Conservation (phyloP, 2,797 vertebrate species). For the Myotis vivesi region DNA sequence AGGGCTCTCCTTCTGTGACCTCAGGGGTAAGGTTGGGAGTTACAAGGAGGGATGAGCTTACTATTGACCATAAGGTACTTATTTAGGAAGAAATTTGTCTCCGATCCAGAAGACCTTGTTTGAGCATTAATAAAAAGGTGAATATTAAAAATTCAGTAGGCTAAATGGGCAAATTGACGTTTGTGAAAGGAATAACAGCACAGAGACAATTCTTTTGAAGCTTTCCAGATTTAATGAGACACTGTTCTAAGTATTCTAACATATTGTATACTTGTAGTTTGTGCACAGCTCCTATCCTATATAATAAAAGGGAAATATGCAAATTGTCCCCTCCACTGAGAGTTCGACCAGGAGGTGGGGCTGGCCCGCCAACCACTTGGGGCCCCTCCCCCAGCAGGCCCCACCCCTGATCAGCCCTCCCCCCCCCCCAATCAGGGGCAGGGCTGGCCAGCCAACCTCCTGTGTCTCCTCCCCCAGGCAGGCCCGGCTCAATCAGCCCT, state of each 20-base stretch:
- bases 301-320: no score
- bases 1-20: not conserved
- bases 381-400: no score
- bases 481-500: no score
- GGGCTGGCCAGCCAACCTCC: no score
- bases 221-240: not conserved
- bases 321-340: no score
- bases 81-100: not conserved
- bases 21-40: not conserved
- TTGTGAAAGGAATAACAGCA: not conserved
- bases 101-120: not conserved
- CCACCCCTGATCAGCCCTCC: no score
- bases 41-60: not conserved
- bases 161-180: not conserved
- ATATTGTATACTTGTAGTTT: not conserved
- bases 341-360: no score
- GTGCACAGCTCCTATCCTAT: not conserved
- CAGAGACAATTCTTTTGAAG: not conserved
- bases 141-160: not conserved
- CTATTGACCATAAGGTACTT: not conserved
- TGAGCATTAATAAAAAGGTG: not conserved
- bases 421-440: no score
- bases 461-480: no score
- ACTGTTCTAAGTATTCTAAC: not conserved
- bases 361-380: no score